Evolutionary conservation across 2,113 vertebrate genomes (phyloP), one percentile per base, ranked within the genome.

Genomic region (Apaloderma vittatum): DNA sequence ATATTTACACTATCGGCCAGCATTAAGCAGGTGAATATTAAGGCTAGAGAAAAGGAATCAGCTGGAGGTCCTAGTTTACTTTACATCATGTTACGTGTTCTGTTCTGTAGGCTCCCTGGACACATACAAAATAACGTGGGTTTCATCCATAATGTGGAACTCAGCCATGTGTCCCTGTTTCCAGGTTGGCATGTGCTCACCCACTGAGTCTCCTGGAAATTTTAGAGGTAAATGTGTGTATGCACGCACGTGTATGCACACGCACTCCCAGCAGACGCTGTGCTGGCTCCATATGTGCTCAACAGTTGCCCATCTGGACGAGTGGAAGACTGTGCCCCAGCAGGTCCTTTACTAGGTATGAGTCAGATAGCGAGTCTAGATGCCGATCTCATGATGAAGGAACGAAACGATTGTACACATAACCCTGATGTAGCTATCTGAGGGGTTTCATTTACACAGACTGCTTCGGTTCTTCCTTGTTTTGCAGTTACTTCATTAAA

Each of bases 261-360:
- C 0, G 0, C 19, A 3, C 34, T 34, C 32, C 62, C 62, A 21
- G 52, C 22, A 68, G 57, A 51, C 23, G 62, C 54, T 32, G 36
- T 8, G 30, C 5, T 61, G 59, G 51, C 22, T 49, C 54, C 45
- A 11, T 0, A 1, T 0, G 1, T 7, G 15, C n/a, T 45, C 48
- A 46, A 30, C 22, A 43, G 66, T 24, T 30, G 34, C 85, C 15
- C 4, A 8, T 18, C 24, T 0, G 0, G 57, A 21, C 0, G 11
- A 48, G 22, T 1, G 15, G 12, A 57, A 46, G 45, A 18, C 37
- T 26, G n/a, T 55, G 66, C 29, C 55, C 49, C 73, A 80, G 49
- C 12, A 73, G 36, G 17, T 61, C 49, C 51, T 73, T 37, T 19
- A 23, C 29, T 10, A 68, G 29, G 34, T 37, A 29, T 20, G 26